Evolutionary conservation across 2,888 invertebrate species (phyloP), one percentile per base, ranked within the genome.

Genomic region (Hipparchia sbordonii): DNA sequence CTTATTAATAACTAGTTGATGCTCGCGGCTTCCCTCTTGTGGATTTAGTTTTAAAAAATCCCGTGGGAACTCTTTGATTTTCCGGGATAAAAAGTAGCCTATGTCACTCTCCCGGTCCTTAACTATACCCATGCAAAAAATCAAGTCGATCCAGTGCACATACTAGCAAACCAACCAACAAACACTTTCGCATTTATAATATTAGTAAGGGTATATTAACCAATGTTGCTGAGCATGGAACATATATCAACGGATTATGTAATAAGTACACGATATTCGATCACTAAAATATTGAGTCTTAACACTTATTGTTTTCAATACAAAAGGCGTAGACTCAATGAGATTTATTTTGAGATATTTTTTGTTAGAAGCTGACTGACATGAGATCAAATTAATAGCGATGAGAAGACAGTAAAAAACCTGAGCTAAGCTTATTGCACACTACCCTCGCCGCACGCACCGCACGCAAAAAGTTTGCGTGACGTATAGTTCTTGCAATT

Each of bases 341-440:
- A 12, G 23, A 68, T 59, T 56, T 60, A 68, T 60, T 68, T 23
- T 6, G 9, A 68, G 59, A 8, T 59, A 59, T 59, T 68, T 68
- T 68, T 68, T 59, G 59, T 68, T 48, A 33, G 33, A 13, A 54
- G 13, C 57, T 60, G 68, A 51, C 48, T 68, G 68, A 59, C 59
- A 68, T 60, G 68, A 59, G 60, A 68, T 68, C 59, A 60, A 68
- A 68, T 68, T 68, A 68, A 68, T 68, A 60, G 59, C 51, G 48
- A 68, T 68, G 68, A 68, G 68, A 46, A 51, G 68, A 60, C 68
- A 68, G 68, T 39, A 60, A 68, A 59, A 67, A 67, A 12, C 10
- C 6, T 45, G 2, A 39, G n/a, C 46, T 48, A 46, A 48, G 65
- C 2, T 52, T 12, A n/a, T 10, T 33, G 51, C 52, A 65, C 65